Base-by-base conservation (phyloP, 2,113 vertebrate species). In the Catharus minimus region DNA sequence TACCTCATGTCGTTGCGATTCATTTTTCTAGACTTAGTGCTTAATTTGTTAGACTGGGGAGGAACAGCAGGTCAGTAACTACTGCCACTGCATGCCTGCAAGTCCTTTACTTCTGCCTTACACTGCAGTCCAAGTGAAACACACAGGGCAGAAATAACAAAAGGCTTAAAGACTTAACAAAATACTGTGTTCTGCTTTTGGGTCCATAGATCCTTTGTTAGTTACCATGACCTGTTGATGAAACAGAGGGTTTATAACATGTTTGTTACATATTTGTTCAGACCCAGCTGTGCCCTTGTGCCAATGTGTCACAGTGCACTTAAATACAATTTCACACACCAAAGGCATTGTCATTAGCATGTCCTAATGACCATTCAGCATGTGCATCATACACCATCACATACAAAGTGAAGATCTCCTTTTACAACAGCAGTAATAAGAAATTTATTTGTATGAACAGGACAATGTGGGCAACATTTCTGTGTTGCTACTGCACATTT, bases 321-420 rank as follows among this genome's bases (percentile, higher is more conserved):
- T 61, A 60, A 66, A 75, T 44, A 6, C 11, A 38, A 26, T 61
- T 76, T 82, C 66, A 22, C 3, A 3, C n/a, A 39, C 5, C 14
- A 64, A 57, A 80, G 38, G 13, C 8, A 8, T 49, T 68, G 49
- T 21, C 41, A 18, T 72, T 71, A 11, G 23, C 10, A 0, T 32
- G 8, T 41, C 24, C 13, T 28, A 38, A 5, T 19, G 26, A 20
- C 12, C 7, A 3, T 82, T 64, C 33, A 68, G 22, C 20, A 10
- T 28, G 28, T 16, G 11, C 22, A 5, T 82, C 20, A 27, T 28
- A 56, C 58, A 39, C 6, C 5, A 23, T 36, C 32, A 14, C 15
- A 3, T 38, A 50, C 0, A 0, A 79, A 46, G 13, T 5, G 30
- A 4, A 12, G 2, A n/a, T 74, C 71, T 91, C 2, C 3, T 53